phyloP scores from a whole-genome alignment of 2,797 vertebrate species.

The Arrhamphus sclerolepis region DNA sequence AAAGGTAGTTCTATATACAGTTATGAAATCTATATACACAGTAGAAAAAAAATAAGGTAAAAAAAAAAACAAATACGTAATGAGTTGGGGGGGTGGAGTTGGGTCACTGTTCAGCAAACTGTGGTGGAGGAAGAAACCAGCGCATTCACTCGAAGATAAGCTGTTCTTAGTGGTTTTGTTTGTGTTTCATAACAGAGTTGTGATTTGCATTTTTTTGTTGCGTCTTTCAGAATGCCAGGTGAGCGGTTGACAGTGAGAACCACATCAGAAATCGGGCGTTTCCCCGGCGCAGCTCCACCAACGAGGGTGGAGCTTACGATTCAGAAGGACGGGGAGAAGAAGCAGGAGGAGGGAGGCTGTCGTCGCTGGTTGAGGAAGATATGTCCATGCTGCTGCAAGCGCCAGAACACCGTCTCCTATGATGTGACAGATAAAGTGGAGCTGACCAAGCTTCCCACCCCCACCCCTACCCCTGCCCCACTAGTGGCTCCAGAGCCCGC shows the following conservation, averaged over 20 bases:
- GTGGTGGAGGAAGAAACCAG: too few species aligned
- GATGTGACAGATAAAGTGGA: slow-evolving; percentile 64
- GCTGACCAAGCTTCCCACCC: slow-evolving; percentile 24
- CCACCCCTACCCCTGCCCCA: rapidly evolving
- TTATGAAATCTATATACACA: too few species aligned
- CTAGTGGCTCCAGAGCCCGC: slow-evolving; percentile 18
- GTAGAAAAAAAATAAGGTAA: too few species aligned
- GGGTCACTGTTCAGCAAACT: too few species aligned
- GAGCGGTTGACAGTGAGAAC: slow-evolving; percentile 67
- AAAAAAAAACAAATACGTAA: too few species aligned
- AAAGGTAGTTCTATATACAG: too few species aligned
- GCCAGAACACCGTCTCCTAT: slow-evolving; percentile 50
- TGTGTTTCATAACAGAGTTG: neutral
- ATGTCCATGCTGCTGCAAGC: slow-evolving; percentile 77
- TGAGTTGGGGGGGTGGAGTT: too few species aligned
- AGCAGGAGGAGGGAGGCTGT: slow-evolving; percentile 67
- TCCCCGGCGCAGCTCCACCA: slow-evolving; percentile 64
- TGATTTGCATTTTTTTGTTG: neutral
- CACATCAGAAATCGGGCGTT: slow-evolving; percentile 75
- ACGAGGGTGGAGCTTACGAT: slow-evolving; percentile 68
- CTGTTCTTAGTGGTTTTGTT: too few species aligned
- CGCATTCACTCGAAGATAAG: too few species aligned
- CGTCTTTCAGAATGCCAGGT: slow-evolving; percentile 72
- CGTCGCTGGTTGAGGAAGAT: slow-evolving; percentile 72
- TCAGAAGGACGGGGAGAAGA: slow-evolving; percentile 56